A percentile compares a stretch with the other conserved stretches of the same genome.
phyloP scores from a whole-genome alignment of 2,797 vertebrate genomes.

The Pitangus sulphuratus region DNA sequence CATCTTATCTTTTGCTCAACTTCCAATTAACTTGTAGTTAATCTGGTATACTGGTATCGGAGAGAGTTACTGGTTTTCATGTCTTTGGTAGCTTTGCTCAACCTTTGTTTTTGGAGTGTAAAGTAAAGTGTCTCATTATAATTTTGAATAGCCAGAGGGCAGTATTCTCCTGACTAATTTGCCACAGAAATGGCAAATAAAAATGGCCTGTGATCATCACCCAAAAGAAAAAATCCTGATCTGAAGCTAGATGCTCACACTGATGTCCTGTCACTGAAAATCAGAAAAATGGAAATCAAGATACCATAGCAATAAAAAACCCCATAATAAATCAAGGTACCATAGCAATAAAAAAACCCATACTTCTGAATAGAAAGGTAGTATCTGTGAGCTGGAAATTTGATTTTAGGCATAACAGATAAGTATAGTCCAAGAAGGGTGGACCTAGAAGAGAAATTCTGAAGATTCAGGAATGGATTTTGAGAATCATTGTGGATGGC shows the following conservation, averaged over 20 bases:
- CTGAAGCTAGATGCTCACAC: background rate
- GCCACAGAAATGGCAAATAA: background rate
- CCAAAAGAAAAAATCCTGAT: background rate
- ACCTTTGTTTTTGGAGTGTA: background rate
- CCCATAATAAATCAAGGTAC: background rate
- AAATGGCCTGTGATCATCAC: background rate
- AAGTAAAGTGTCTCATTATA: background rate
- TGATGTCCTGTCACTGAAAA: background rate
- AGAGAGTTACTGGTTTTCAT: background rate
- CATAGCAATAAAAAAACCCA: background rate
- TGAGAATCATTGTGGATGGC: background rate
- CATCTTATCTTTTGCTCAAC: background rate
- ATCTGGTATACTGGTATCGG: background rate
- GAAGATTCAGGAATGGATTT: background rate
- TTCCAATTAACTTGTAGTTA: background rate
- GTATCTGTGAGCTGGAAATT: background rate
- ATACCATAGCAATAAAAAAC: background rate
- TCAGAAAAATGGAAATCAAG: background rate
- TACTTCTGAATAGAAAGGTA: background rate
- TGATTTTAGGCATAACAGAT: background rate
- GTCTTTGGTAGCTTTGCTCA: background rate
- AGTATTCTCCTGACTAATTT: background rate
- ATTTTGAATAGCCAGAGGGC: background rate
- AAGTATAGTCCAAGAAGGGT: background rate
- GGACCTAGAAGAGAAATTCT: background rate